Evolutionary conservation across 2,113 vertebrate species (phyloP), one percentile per base, ranked within the genome.

Genomic region (Mustelus asterias): DNA sequence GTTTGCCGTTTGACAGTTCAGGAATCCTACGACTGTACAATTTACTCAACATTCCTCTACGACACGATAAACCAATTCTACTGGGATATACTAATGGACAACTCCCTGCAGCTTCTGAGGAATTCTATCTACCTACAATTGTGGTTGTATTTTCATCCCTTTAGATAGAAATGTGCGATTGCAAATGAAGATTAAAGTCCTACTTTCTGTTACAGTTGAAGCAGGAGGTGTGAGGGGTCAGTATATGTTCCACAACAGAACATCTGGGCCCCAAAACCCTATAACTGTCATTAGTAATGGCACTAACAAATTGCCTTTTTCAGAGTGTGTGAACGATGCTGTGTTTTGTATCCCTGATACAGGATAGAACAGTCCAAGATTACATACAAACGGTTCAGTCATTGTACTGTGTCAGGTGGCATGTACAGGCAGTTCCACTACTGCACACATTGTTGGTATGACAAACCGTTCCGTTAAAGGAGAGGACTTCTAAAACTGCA

Each of bases 91-190:
- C 69, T 95, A 95, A 95, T 33, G 69, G 70, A 72, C 93, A 94
- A 70, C 41, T 94, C 67, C 93, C 37, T 44, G 92, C 93, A 70
- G 22, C 5, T 11, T 44, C 37, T 54, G 4, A 95, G 67, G 24
- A 95, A 95, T 72, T 54, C 41, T 29, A 54, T 72, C 65, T 72
- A 95, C 10, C 94, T 54, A 48, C 13, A 54, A 76, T 48, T 94
- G 93, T 69, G 65, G 41, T 70, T 29, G 11, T 72, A 72, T 72
- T 95, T 95, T 72, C 44, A 13, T 95, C 44, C 44, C 69, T 95
- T 94, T 95, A 95, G 65, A 48, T 95, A 95, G 72, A 92, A 95
- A 95, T 69, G 63, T 69, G 67, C 24, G 69, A 76, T 76, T 95
- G 69, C 69, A 72, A 72, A 95, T 95, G 67, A 72, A 95, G 94